Evolutionary conservation across 2,888 invertebrate genomes (phyloP), one percentile per base, ranked within the genome.

Genomic region (Watsonalla binaria): DNA sequence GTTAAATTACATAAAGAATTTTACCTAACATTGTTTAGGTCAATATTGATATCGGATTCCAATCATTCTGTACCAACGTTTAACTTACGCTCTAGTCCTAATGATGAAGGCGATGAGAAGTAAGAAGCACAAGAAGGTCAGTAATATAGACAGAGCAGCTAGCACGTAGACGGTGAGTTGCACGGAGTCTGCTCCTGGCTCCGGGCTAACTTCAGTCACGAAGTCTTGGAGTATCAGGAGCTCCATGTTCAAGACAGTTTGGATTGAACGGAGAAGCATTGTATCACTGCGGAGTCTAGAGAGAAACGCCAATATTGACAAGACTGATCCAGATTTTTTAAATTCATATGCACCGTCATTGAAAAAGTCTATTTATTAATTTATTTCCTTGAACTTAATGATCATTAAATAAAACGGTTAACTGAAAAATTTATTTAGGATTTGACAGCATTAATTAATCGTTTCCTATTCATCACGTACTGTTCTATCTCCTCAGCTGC

Each of bases 21-120:
- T 24, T 24, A 24, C 1, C 4, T 24, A 24, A 24, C 24, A 24
- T 24, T 2, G 4, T 1, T 24, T 24, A 2, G 24, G 24, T 24
- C 24, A 4, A 24, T 1, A 24, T 24, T 24, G 24, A 24, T 24
- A 24, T 24, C 24, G 24, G 24, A 24, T 24, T 24, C 24, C 1
- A 4, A 24, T 1, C 24, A 24, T 24, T 24, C 24, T 4, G 24
- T 24, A 24, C 24, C 2, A 24, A 24, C 2, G 2, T 15, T 47
- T 11, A 39, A 82, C 88, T 83, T 52, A 94, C 94, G 91, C 86
- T 71, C 91, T 88, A 0, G 92, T 93, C 75, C 92, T 92, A 49
- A 93, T 57, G 56, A 93, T 79, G 74, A 92, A 93, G 0, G 90
- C 86, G 2, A 92, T 66, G 5, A 93, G 73, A 54, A 94, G 79